Conservation (phyloP, 2,888 invertebrate genomes). For the Melieria omissa region DNA sequence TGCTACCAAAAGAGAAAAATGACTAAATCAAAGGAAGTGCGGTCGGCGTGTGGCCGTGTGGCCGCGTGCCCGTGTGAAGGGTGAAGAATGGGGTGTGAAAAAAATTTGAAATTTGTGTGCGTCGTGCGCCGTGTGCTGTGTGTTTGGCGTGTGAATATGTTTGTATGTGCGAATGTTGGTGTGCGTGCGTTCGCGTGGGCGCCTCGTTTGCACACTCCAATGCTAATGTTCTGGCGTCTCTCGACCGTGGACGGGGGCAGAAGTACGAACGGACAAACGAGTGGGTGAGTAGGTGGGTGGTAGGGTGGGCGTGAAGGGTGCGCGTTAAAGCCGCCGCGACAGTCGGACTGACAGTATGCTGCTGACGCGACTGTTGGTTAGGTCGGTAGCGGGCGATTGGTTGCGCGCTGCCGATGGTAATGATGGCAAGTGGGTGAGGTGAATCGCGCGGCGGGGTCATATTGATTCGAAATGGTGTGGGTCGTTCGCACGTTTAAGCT, state of each 20-base stretch:
- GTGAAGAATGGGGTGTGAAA: constrained; percentile 61
- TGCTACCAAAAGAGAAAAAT: constrained; percentile 59
- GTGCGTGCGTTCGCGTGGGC: constrained; percentile 32
- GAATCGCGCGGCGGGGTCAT: constrained; percentile 8
- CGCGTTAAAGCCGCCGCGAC: neutral
- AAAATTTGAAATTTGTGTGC: constrained; percentile 60
- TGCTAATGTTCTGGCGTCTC: constrained; percentile 54
- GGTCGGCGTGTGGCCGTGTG: constrained; percentile 49
- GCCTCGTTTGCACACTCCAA: constrained; percentile 60
- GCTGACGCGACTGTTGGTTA: constrained; percentile 20
- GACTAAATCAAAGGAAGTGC: constrained; percentile 63
- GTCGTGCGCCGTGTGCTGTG: constrained; percentile 38
- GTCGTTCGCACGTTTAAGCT: constrained; percentile 35
- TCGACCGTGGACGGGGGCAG: constrained; percentile 15
- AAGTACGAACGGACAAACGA: neutral
- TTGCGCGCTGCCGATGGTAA: too few relatives aligned
- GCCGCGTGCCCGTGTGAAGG: constrained; percentile 18
- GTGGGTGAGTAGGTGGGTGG: constrained; percentile 21
- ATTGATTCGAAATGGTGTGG: constrained; percentile 19
- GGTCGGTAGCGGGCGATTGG: constrained; percentile 8
- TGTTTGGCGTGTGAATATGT: constrained; percentile 42
- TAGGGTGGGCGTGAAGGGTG: constrained; percentile 10
- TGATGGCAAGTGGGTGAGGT: neutral
- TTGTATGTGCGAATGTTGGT: constrained; percentile 21
- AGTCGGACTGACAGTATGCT: constrained; percentile 16